These are phyloP conservation scores for Malurus elegans DNA, from an alignment of 2,113 vertebrate genomes.

Conservation along the genomic window DNA sequence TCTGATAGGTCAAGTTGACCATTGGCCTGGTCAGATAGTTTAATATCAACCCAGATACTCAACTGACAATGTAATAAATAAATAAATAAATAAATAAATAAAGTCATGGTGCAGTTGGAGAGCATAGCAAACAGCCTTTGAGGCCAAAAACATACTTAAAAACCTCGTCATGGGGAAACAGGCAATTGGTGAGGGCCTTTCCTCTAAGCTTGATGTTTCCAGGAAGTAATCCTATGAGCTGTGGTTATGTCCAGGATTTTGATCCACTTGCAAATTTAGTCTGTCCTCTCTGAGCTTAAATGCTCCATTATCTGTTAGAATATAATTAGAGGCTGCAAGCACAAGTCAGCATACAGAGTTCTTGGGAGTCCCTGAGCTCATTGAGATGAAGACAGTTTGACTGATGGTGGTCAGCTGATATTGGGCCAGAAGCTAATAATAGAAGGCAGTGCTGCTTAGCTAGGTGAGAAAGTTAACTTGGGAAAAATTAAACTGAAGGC, in stretches of 20 bases:
- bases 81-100: neutral
- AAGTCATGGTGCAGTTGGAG: neutral
- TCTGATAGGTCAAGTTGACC: neutral
- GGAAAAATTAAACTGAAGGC: constrained; percentile 72
- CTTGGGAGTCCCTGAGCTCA: constrained; percentile 73
- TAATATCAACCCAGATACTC: neutral
- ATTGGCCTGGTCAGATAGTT: neutral
- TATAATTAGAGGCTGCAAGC: constrained; percentile 76
- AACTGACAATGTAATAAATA: neutral
- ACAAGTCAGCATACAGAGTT: constrained; percentile 59
- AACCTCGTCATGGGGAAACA: neutral
- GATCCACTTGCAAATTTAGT: constrained; percentile 68
- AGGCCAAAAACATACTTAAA: neutral
- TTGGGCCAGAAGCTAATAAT: constrained; percentile 71
- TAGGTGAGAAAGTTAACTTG: constrained; percentile 73
- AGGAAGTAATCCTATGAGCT: neutral
- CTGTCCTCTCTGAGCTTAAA: constrained; percentile 67
- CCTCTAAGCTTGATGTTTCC: neutral
- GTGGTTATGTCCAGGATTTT: constrained; percentile 50
- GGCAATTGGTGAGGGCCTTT: neutral
- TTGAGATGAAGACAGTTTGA: constrained; percentile 70
- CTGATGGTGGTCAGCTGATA: constrained; percentile 70
- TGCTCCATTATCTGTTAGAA: constrained; percentile 73
- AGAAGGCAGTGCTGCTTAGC: constrained; percentile 70
- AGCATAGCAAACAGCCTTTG: neutral